Evolutionary conservation across 2,888 invertebrate genomes (phyloP), one percentile per base, ranked within the genome.

Genomic region (Lacanobia wlatinum): DNA sequence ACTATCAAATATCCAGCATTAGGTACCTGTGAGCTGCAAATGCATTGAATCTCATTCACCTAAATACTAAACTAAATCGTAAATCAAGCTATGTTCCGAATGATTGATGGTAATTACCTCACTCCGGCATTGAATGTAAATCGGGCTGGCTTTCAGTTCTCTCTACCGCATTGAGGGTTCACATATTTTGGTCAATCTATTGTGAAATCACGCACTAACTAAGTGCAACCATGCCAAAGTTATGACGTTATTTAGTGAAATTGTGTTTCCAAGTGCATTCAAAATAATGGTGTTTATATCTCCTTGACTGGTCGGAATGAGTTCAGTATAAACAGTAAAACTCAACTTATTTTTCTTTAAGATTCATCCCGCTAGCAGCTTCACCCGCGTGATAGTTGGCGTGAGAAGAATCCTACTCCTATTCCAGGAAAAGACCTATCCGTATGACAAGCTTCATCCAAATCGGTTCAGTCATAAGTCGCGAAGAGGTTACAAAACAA

Each of bases 91-190:
- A 58, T 46, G 34, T 69, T 65, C 61, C 60, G 50, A 76, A 71
- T 83, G 83, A 80, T 76, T 76, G 79, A 84, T 76, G 80, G 73
- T 87, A 88, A 88, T 88, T 88, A 84, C 73, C 83, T 83, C 73
- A 88, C 85, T 87, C 80, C 76, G 70, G 78, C 63, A 53, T 74
- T 18, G 68, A 69, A 76, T 80, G 72, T 80, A 78, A 84, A 83
- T 79, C 77, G 75, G 61, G 61, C 28, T 55, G 16, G 74, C 62
- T 78, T 81, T 78, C 70, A 78, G 72, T 73, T 68, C 68, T 61
- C 48, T 59, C 18, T 43, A 60, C 21, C 58, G 53, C 28, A 21
- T 58, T 40, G 58, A 40, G 58, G 58, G 48, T 60, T 73, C 55
- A 74, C 69, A 68, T 76, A 78, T 79, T 73, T 72, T 71, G 70